A percentile compares a stretch with the other conserved stretches of the same genome.
phyloP scores from a whole-genome alignment of 1,140 invertebrate species.

The Ectropis grisescens region DNA sequence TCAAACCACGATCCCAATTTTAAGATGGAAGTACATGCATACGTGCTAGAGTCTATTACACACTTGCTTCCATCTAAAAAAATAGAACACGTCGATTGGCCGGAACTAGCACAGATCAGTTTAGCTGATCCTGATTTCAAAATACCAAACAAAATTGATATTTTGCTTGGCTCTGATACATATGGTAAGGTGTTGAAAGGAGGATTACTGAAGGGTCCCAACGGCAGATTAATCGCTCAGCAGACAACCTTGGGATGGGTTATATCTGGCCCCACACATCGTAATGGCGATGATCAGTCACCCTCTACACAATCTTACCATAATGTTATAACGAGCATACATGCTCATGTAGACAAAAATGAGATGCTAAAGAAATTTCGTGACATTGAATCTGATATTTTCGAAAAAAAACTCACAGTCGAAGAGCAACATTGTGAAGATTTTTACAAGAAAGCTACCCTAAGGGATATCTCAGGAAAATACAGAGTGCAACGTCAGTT shows the following conservation, averaged over 20 bases:
- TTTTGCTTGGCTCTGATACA: conserved; percentile 12
- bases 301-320: too few species aligned
- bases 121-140: conserved; percentile 8
- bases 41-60: background rate
- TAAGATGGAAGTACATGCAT: background rate
- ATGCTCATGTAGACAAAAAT: conserved; percentile 4
- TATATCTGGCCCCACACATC: conserved; percentile 6
- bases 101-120: background rate
- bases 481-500: conserved; percentile 14
- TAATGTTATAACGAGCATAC: background rate
- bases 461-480: conserved; percentile 6
- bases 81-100: background rate
- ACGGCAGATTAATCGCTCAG: conserved; percentile 6
- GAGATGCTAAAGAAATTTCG: conserved; percentile 13
- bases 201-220: conserved; percentile 1
- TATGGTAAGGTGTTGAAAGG: conserved; percentile 4
- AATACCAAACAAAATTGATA: conserved; percentile 6
- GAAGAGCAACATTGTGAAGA: conserved; percentile 13
- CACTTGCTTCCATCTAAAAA: background rate
- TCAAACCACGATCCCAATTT: too few species aligned
- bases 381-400: conserved; percentile 8
- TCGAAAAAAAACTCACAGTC: conserved; percentile 1
- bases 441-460: conserved; percentile 5
- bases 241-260: conserved; percentile 11
- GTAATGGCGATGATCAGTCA: too few species aligned